Percentiles rank a stretch among this genome's conserved stretches.
phyloP scores from a whole-genome alignment of 2,888 invertebrate genomes.

The Ptilodon capucinus region DNA sequence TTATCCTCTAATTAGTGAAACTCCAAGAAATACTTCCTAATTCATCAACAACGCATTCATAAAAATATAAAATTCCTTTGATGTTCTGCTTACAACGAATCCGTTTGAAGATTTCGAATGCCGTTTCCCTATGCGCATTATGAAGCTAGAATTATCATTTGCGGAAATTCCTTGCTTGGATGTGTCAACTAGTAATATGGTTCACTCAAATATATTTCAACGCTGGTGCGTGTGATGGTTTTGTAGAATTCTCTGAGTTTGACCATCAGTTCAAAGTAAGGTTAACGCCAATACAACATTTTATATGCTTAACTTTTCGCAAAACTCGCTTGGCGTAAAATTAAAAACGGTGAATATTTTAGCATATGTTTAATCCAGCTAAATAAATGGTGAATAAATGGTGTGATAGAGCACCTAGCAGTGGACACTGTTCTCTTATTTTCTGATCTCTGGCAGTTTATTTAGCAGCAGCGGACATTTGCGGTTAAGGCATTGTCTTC shows the following conservation, averaged over 20 bases:
- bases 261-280: constrained; percentile 10
- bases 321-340: too few relatives aligned
- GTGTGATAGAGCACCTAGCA: neutral
- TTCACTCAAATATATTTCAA: constrained; percentile 47
- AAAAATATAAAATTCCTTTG: constrained; percentile 34
- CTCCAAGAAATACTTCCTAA: constrained; percentile 11
- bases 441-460: too few relatives aligned
- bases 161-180: constrained; percentile 28
- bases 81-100: constrained; percentile 33
- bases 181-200: constrained; percentile 44
- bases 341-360: too few relatives aligned
- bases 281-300: neutral
- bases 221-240: constrained; percentile 27
- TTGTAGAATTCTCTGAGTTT: constrained; percentile 30
- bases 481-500: too few relatives aligned
- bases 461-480: too few relatives aligned
- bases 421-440: too few relatives aligned
- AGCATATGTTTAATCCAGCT: too few relatives aligned
- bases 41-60: constrained; percentile 30
- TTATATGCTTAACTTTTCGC: neutral
- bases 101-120: constrained; percentile 26
- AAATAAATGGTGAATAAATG: too few relatives aligned
- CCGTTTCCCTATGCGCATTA: constrained; percentile 24
- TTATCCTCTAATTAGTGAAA: constrained; percentile 12
- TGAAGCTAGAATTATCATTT: constrained; percentile 20